phyloP scores from a whole-genome alignment of 2,888 invertebrate species.

The Strigamia crassipes region DNA sequence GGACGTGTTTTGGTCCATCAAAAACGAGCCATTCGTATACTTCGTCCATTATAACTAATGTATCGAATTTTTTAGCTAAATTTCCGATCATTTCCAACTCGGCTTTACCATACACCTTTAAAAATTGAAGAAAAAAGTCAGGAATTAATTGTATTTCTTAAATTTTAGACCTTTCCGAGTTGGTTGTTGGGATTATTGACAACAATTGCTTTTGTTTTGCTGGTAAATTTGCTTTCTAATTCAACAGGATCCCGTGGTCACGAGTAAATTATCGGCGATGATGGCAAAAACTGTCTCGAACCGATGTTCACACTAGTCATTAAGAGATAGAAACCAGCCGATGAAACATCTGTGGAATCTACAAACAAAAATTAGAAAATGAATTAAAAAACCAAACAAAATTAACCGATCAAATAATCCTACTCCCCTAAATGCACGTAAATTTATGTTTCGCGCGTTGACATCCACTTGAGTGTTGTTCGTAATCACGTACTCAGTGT shows the following conservation, averaged over 20 bases:
- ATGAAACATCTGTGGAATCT: constrained; percentile 69
- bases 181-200: constrained; percentile 99
- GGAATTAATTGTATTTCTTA: constrained; percentile 3
- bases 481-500: constrained; percentile 69
- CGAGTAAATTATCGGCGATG: constrained; percentile 68
- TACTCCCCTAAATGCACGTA: constrained; percentile 74
- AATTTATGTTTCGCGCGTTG: constrained; percentile 71
- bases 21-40: constrained; percentile 98
- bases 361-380: constrained; percentile 43
- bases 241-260: constrained; percentile 78
- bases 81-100: constrained; percentile 72
- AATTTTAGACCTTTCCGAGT: constrained; percentile 77
- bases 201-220: constrained; percentile 90
- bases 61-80: constrained; percentile 89
- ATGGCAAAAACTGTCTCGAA: constrained; percentile 76
- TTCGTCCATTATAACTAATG: constrained; percentile 91
- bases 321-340: constrained; percentile 77
- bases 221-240: constrained; percentile 76
- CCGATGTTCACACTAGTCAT: constrained; percentile 82
- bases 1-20: constrained; percentile 78
- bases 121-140: no score
- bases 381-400: no score
- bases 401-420: not conserved
- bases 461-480: constrained; percentile 85
- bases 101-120: constrained; percentile 57